A percentile compares a stretch with the other conserved stretches of the same genome.
phyloP scores from a whole-genome alignment of 2,888 invertebrate species.

The Temnothorax unifasciatus region DNA sequence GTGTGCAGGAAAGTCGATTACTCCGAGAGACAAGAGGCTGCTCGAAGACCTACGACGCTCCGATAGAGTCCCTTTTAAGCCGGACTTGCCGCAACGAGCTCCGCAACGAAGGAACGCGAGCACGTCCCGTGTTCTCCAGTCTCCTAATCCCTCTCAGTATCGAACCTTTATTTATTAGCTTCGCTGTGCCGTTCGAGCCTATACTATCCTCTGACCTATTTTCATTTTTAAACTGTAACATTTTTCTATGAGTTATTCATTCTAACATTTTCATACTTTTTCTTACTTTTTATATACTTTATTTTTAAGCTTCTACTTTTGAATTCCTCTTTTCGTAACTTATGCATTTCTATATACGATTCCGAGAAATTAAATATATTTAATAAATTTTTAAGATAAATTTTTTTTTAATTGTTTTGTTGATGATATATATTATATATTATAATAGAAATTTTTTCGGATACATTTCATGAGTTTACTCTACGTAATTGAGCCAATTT shows the following conservation, averaged over 20 bases:
- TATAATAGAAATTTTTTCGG: not conserved
- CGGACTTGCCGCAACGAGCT: constrained; percentile 42
- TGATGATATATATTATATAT: not conserved
- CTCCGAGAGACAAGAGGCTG: constrained; percentile 66
- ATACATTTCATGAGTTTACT: not conserved
- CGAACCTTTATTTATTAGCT: constrained; percentile 12
- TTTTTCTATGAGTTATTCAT: not conserved
- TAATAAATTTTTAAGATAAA: not conserved
- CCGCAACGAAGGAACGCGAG: constrained; percentile 49
- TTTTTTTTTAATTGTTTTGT: not conserved
- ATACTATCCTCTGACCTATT: not conserved
- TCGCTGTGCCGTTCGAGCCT: not conserved
- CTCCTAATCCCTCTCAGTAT: constrained; percentile 5
- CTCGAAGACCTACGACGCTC: constrained; percentile 74
- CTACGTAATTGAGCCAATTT: not conserved
- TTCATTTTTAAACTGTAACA: not conserved
- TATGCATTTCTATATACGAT: not conserved
- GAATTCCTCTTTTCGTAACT: not conserved
- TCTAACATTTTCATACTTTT: not conserved
- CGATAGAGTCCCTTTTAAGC: constrained; percentile 70
- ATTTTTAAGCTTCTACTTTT: not conserved
- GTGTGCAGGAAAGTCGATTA: constrained; percentile 73
- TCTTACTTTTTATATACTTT: constrained; percentile 1
- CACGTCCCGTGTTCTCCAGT: constrained; percentile 16
- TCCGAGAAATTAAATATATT: not conserved